Conservation (phyloP, 2,113 vertebrate genomes). For the Aphyosemion australe region DNA sequence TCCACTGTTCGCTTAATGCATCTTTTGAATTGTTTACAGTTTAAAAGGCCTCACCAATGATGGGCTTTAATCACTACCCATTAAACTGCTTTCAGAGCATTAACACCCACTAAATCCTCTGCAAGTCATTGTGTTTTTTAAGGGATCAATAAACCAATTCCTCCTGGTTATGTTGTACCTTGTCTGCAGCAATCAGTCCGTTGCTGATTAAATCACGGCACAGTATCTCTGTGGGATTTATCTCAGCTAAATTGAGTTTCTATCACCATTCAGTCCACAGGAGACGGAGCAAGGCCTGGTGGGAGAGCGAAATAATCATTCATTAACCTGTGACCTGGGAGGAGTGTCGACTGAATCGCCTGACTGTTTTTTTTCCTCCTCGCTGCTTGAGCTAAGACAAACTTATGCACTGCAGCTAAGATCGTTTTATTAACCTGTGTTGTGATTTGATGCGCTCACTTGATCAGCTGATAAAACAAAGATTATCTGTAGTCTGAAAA, state of each 20-base stretch:
- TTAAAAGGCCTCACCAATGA: conserved; percentile 34
- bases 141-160: conserved; percentile 76
- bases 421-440: conserved; percentile 66
- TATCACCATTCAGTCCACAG: conserved; percentile 69
- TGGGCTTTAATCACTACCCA: conserved; percentile 52
- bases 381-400: conserved; percentile 50
- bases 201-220: conserved; percentile 72
- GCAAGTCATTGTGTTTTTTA: conserved; percentile 40
- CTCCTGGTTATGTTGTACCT: conserved; percentile 71
- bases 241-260: conserved; percentile 73
- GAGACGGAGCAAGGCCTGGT: conserved; percentile 72
- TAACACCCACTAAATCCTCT: conserved; percentile 49
- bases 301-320: conserved; percentile 78
- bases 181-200: conserved; percentile 66
- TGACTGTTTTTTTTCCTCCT: conserved; percentile 14
- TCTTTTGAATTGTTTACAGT: conserved; percentile 36
- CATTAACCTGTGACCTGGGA: conserved; percentile 81
- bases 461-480: conserved; percentile 48
- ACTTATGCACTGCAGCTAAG: conserved; percentile 54
- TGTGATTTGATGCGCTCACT: conserved; percentile 46
- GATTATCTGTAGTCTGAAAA: conserved; percentile 12
- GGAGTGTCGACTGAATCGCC: conserved; percentile 67
- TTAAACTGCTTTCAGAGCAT: conserved; percentile 66
- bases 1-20: background rate
- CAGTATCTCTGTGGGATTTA: conserved; percentile 72